A percentile compares a stretch with the other conserved stretches of the same genome.
These are phyloP conservation scores for Philereme vetulata DNA, from an alignment of 2,888 invertebrate genomes.

Conservation along the genomic window DNA sequence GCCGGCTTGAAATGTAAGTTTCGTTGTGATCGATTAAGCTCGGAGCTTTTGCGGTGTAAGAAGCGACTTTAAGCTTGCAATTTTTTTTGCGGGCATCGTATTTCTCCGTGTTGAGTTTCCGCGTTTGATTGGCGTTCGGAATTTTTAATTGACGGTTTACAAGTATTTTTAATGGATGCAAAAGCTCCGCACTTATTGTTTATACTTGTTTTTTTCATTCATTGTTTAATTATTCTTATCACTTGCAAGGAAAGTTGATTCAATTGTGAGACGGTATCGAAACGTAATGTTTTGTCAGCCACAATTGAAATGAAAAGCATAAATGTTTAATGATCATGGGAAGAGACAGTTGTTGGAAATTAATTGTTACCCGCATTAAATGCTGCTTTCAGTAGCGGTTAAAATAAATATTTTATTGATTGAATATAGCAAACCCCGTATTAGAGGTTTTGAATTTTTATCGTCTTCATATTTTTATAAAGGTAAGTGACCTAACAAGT, in stretches of 20 bases:
- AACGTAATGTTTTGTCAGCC: constrained; percentile 8
- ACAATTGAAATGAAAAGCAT: constrained; percentile 21
- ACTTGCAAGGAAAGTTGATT: constrained; percentile 3
- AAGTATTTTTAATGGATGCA: constrained; percentile 28
- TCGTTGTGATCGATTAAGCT: constrained; percentile 58
- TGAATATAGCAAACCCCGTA: no score
- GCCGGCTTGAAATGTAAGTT: constrained; percentile 60
- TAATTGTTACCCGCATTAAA: constrained; percentile 1
- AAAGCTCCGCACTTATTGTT: constrained; percentile 4
- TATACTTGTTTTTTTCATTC: background rate
- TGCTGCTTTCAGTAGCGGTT: background rate
- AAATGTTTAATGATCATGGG: constrained; percentile 30
- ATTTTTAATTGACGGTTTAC: constrained; percentile 37
- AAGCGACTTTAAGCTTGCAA: constrained; percentile 48
- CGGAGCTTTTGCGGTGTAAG: constrained; percentile 53
- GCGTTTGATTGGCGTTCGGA: constrained; percentile 37
- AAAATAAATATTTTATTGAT: background rate
- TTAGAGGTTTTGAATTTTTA: no score
- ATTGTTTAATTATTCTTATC: background rate
- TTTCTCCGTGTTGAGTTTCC: constrained; percentile 44
- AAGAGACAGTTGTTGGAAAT: constrained; percentile 20
- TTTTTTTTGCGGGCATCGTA: constrained; percentile 49
- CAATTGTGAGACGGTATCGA: background rate
- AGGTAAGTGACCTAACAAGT: no score
- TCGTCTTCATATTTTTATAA: no score